Conservation (phyloP, 2,113 vertebrate genomes). For the Emydocephalus ijimae region DNA sequence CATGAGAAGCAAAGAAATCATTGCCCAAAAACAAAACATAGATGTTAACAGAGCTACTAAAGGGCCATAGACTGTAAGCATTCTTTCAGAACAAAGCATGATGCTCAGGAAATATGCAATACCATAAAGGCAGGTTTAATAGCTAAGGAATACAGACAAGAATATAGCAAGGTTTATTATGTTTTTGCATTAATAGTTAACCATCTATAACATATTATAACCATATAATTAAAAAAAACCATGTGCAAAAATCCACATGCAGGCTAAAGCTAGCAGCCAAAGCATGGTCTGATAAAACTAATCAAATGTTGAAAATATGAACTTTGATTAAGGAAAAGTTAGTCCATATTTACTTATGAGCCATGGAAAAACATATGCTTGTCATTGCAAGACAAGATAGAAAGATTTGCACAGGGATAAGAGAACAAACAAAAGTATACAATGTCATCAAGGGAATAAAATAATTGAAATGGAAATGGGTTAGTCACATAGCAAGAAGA, state of each 20-base stretch:
- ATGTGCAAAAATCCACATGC: background rate
- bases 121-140: background rate
- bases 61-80: background rate
- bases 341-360: background rate
- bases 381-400: background rate
- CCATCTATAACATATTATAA: too few relatives aligned
- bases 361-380: background rate
- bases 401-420: background rate
- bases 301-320: background rate
- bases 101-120: background rate
- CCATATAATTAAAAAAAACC: too few relatives aligned
- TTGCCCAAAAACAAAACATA: background rate
- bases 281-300: background rate
- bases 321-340: background rate
- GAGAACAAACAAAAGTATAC: background rate
- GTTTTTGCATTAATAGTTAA: background rate
- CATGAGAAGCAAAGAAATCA: background rate
- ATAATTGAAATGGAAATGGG: background rate
- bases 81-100: background rate
- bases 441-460: background rate
- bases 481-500: background rate
- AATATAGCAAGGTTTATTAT: background rate
- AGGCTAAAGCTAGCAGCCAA: background rate
- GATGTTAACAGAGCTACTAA: background rate
- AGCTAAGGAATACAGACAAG: background rate